Evolutionary conservation across 2,797 vertebrate genomes (phyloP), one percentile per base, ranked within the genome.

Genomic region (Pseudopleuronectes americanus): DNA sequence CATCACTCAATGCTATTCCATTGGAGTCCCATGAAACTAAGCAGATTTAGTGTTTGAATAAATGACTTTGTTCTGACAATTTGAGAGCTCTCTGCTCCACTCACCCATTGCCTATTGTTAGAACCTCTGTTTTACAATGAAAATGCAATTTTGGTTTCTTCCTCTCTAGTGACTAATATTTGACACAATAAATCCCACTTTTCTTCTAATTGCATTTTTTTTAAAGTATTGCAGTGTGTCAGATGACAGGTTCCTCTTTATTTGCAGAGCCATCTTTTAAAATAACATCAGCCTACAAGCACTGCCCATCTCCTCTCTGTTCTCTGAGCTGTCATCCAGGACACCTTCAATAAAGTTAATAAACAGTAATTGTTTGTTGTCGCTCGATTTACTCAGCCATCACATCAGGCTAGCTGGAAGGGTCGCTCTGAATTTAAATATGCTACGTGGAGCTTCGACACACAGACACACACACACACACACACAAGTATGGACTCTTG

Each of bases 331-430:
- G 76, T 83, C 78, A 74, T 49, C 58, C 73, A 71, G 61, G 77
- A 87, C 75, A 72, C 67, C 80, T 74, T 78, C 80, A 73, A 71
- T 78, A 63, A 70, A 79, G 64, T 79, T 84, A 82, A 84, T 81
- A 81, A 81, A 82, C 58, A 53, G 77, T 81, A 81, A 87, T 87
- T 84, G 75, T 80, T 86, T 85, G 70, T 72, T 66, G 77, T 60
- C 33, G 13, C 65, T 61, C 57, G 61, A 82, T 86, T 88, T 84
- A 84, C 63, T 36, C 63, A 58, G 68, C 65, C 71, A 45, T 72
- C 55, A 61, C 66, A 74, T 78, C 67, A 36, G 47, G 53, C 51
- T 38, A 3, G 57, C 64, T 51, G 31, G 12, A 60, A 17, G 53
- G 24, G 9, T 31, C 2, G 70, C 64, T 62, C 16, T 48, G 71